These are phyloP conservation scores for Emydura subglobosa DNA, from an alignment of 2,113 vertebrate genomes.

Conservation along the genomic window DNA sequence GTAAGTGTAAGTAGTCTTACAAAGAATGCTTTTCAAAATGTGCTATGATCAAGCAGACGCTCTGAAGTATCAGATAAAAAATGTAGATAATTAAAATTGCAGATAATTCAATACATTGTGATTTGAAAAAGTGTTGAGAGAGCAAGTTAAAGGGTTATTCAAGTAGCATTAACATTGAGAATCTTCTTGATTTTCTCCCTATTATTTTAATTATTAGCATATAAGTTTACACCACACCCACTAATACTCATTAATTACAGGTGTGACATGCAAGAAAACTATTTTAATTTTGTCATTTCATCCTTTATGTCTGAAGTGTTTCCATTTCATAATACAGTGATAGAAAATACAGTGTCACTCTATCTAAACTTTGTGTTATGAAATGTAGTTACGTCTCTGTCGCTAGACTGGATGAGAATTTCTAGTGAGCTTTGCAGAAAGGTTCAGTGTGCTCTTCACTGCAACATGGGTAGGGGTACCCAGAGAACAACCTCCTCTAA, in stretches of 20 bases:
- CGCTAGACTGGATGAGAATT: not conserved
- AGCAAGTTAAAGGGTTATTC: not conserved
- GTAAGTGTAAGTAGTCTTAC: not conserved
- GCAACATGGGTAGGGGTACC: not conserved
- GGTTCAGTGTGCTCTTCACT: not conserved
- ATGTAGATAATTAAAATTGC: not conserved
- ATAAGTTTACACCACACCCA: no score
- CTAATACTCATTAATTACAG: not conserved
- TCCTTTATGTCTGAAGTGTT: not conserved
- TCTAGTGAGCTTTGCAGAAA: not conserved
- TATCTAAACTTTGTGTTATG: rapidly evolving
- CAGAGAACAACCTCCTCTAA: not conserved
- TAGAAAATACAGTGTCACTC: not conserved
- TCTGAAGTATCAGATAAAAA: not conserved
- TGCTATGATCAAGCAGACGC: not conserved
- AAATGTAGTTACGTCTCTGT: not conserved
- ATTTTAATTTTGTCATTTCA: not conserved
- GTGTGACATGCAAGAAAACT: not conserved
- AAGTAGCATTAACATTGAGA: not conserved
- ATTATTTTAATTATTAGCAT: not conserved
- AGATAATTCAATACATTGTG: not conserved
- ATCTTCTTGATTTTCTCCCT: not conserved
- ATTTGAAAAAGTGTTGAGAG: not conserved
- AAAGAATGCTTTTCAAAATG: not conserved
- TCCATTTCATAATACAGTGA: not conserved